Percentiles rank a stretch among this genome's conserved stretches.
These are phyloP conservation scores for Cebuella pygmaea DNA, from an alignment of 2,797 vertebrate species.

Conservation along the genomic window DNA sequence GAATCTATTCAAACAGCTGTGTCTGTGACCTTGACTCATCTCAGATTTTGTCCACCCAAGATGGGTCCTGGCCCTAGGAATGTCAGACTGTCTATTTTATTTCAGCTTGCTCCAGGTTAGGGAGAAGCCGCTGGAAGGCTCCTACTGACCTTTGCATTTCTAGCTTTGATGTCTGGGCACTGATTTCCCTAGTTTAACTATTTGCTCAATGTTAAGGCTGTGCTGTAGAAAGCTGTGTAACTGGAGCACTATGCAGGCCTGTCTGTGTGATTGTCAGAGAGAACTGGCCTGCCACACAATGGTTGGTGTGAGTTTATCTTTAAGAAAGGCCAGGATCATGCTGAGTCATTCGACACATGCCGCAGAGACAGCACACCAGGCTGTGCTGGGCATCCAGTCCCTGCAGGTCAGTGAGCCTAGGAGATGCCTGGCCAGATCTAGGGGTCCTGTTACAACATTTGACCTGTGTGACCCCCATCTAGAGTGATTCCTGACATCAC, in stretches of 20 bases:
- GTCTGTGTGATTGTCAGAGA: background rate
- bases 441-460: background rate
- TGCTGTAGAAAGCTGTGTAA: background rate
- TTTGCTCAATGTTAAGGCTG: accelerated
- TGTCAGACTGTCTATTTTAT: background rate
- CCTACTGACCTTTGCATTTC: background rate
- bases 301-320: background rate
- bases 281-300: background rate
- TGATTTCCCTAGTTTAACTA: background rate
- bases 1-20: background rate
- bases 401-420: background rate
- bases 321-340: background rate
- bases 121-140: background rate
- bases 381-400: background rate
- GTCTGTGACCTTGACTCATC: background rate
- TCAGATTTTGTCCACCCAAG: background rate
- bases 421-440: background rate
- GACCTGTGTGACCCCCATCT: background rate
- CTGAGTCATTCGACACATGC: background rate
- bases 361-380: background rate
- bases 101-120: background rate
- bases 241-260: background rate
- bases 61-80: background rate
- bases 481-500: too few species aligned
- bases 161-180: background rate